Conservation (phyloP, 2,888 invertebrate genomes). For the Dinocampus coccinellae region DNA sequence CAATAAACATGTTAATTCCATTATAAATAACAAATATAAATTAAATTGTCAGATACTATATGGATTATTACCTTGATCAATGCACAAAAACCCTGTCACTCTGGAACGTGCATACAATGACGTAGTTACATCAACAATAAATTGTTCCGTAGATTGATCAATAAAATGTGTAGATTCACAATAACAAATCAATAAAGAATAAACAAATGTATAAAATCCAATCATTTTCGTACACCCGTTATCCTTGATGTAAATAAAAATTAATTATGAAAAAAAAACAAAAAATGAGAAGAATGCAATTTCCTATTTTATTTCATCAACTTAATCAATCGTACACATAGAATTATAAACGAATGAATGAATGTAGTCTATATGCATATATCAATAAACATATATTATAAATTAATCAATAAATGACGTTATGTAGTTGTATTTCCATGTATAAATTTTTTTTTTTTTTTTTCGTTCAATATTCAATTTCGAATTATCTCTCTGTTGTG, state of each 20-base stretch:
- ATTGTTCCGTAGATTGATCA: conserved; percentile 41
- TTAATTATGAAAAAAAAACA: not conserved
- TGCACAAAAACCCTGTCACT: conserved; percentile 51
- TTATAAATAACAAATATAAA: conserved; percentile 17
- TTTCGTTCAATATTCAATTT: no score
- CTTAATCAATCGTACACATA: not conserved
- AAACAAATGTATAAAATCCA: conserved; percentile 24
- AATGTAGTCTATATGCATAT: not conserved
- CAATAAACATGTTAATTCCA: conserved; percentile 12
- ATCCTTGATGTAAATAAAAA: not conserved
- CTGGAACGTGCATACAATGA: conserved; percentile 46
- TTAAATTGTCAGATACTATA: conserved; percentile 3
- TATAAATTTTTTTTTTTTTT: not conserved
- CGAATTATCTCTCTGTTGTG: no score
- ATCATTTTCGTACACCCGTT: not conserved
- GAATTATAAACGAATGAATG: not conserved
- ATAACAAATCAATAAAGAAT: not conserved
- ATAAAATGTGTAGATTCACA: conserved; percentile 26
- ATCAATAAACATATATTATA: not conserved
- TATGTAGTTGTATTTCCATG: not conserved
- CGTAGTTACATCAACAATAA: conserved; percentile 47
- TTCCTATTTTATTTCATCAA: not conserved
- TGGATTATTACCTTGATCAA: conserved; percentile 42
- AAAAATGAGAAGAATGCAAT: not conserved
- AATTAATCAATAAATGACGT: not conserved